A percentile compares a stretch with the other conserved stretches of the same genome.
Evolutionary conservation across 2,797 vertebrate genomes (phyloP).

Genomic region (Enteromius fasciolatus): DNA sequence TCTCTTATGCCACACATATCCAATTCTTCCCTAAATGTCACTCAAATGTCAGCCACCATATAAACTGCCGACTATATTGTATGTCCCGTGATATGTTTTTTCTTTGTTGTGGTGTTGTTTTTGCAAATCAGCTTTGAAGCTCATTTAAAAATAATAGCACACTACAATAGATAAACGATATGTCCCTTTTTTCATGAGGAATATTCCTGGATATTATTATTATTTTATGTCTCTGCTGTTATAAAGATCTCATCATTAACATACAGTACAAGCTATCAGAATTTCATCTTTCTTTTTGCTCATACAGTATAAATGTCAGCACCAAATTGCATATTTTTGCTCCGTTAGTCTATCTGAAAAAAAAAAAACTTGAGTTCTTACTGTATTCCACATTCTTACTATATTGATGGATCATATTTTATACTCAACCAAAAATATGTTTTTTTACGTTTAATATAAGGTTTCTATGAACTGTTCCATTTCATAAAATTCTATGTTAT

Average conservation of each 20-base stretch:
- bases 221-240: neutral
- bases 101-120: constrained; percentile 3
- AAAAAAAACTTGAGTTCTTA: no score
- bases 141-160: neutral
- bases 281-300: neutral
- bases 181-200: no score
- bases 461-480: neutral
- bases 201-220: neutral
- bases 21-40: constrained; percentile 82
- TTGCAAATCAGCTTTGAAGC: neutral
- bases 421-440: neutral
- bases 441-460: neutral
- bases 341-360: no score
- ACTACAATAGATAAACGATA: neutral
- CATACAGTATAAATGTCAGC: neutral
- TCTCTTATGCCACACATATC: constrained; percentile 69
- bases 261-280: neutral
- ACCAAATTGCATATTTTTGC: neutral
- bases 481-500: neutral
- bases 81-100: constrained; percentile 49
- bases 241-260: neutral
- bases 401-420: neutral
- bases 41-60: constrained; percentile 80
- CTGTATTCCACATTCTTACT: neutral
- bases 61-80: constrained; percentile 69